Percentiles rank a stretch among this genome's conserved stretches.
phyloP scores from a whole-genome alignment of 2,113 vertebrate genomes.

The Paratilapia polleni region DNA sequence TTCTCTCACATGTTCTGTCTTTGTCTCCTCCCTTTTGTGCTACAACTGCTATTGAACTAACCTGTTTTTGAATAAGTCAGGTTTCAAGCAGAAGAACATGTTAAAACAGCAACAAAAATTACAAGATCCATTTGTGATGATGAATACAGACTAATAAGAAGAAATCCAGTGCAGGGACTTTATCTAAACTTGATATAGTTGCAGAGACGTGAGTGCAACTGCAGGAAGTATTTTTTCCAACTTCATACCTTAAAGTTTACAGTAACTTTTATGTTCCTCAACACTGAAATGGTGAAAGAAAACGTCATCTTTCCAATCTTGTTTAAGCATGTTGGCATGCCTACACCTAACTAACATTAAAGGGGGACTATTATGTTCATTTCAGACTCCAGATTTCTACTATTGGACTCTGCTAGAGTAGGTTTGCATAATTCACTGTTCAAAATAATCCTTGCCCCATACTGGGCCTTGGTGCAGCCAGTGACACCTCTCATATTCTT shows the following conservation, averaged over 20 bases:
- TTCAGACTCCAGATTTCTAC: not conserved
- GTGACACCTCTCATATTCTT: not conserved
- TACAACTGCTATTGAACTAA: no score
- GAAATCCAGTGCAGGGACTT: no score
- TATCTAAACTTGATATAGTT: not conserved
- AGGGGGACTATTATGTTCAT: not conserved
- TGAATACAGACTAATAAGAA: accelerated
- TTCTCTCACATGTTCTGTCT: not conserved
- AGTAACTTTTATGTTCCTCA: not conserved
- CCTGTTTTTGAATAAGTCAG: no score
- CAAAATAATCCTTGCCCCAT: not conserved
- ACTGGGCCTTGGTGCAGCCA: not conserved
- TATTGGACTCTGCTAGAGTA: not conserved
- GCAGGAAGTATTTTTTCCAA: not conserved
- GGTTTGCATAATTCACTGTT: not conserved
- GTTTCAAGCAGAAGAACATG: not conserved
- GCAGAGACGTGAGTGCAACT: not conserved
- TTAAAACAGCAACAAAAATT: conserved; percentile 2
- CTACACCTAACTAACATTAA: no score
- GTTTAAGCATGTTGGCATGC: not conserved
- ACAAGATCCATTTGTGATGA: not conserved
- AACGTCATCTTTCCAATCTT: conserved; percentile 1
- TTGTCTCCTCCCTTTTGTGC: not conserved
- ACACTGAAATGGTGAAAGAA: not conserved
- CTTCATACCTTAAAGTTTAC: not conserved